Evolutionary conservation across 2,797 vertebrate species (phyloP).

Genomic region (Lithobates pipiens): DNA sequence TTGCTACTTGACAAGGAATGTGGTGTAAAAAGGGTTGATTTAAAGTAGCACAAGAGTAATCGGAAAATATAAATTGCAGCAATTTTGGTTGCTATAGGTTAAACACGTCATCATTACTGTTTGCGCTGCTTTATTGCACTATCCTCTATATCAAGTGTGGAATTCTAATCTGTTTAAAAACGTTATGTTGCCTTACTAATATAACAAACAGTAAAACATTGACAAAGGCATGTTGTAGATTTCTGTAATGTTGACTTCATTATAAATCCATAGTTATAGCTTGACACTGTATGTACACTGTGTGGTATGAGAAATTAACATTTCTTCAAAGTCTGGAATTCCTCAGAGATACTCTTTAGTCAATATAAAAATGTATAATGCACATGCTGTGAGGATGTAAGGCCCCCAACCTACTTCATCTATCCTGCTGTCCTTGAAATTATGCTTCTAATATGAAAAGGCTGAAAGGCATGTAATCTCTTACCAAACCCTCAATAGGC

Average conservation of each 20-base stretch:
- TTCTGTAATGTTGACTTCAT: neutral
- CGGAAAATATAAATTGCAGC: no score
- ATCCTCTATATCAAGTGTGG: neutral
- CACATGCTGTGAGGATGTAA: constrained; percentile 25
- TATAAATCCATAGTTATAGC: neutral
- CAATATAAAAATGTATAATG: constrained; percentile 38
- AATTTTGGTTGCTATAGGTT: no score
- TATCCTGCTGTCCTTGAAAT: constrained; percentile 32
- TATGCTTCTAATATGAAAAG: constrained; percentile 24
- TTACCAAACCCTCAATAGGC: constrained; percentile 1
- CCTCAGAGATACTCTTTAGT: neutral
- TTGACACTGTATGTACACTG: neutral
- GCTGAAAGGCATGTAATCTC: constrained; percentile 31
- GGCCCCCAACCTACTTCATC: neutral
- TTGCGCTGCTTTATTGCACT: neutral
- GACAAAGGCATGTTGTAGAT: neutral
- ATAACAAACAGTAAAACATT: no score
- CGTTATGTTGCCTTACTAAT: no score
- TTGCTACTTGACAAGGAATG: no score
- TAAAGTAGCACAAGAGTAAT: no score
- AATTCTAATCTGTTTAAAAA: neutral
- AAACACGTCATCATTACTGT: neutral
- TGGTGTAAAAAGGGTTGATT: no score
- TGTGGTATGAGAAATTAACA: constrained; percentile 4
- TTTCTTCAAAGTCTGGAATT: constrained; percentile 19